These are phyloP conservation scores for Asteroscopus sphinx DNA, from an alignment of 2,888 invertebrate genomes.

Conservation along the genomic window DNA sequence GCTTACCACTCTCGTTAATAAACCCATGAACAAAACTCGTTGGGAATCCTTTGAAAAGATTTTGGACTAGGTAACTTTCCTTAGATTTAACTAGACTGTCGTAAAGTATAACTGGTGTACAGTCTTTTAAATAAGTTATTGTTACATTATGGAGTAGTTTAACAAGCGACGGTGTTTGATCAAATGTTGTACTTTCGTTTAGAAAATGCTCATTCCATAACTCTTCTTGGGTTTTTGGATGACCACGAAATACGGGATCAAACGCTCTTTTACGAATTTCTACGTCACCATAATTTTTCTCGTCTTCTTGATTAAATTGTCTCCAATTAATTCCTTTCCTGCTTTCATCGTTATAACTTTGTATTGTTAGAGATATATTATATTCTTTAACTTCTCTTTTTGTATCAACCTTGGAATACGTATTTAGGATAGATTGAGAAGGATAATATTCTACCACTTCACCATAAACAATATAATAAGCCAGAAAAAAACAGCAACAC, in stretches of 20 bases:
- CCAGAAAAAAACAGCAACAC: slow-evolving; percentile 24
- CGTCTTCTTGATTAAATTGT: slow-evolving; percentile 27
- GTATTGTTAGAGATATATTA: slow-evolving; percentile 1
- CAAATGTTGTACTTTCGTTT: slow-evolving; percentile 73
- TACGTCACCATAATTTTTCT: slow-evolving; percentile 21
- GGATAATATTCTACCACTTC: slow-evolving; percentile 77
- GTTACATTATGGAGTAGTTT: slow-evolving; percentile 90
- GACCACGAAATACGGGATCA: slow-evolving; percentile 89
- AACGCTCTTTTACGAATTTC: slow-evolving; percentile 71
- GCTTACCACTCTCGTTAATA: slow-evolving; percentile 85
- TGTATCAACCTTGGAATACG: slow-evolving; percentile 14
- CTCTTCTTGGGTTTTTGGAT: slow-evolving; percentile 90
- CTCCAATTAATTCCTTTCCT: slow-evolving; percentile 16
- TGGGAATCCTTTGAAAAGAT: slow-evolving; percentile 89
- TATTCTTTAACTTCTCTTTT: slow-evolving; percentile 45
- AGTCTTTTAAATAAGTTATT: slow-evolving; percentile 90
- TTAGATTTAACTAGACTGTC: slow-evolving; percentile 89
- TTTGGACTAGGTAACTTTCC: slow-evolving; percentile 89
- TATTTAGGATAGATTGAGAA: slow-evolving; percentile 62
- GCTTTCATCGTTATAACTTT: slow-evolving; percentile 6
- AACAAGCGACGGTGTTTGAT: slow-evolving; percentile 90
- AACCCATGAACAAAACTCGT: slow-evolving; percentile 91
- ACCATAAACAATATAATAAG: slow-evolving; percentile 36
- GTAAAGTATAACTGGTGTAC: slow-evolving; percentile 92
- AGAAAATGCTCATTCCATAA: slow-evolving; percentile 87